These are phyloP conservation scores for Priocnemis perturbator DNA, from an alignment of 2,888 invertebrate species.

Conservation along the genomic window DNA sequence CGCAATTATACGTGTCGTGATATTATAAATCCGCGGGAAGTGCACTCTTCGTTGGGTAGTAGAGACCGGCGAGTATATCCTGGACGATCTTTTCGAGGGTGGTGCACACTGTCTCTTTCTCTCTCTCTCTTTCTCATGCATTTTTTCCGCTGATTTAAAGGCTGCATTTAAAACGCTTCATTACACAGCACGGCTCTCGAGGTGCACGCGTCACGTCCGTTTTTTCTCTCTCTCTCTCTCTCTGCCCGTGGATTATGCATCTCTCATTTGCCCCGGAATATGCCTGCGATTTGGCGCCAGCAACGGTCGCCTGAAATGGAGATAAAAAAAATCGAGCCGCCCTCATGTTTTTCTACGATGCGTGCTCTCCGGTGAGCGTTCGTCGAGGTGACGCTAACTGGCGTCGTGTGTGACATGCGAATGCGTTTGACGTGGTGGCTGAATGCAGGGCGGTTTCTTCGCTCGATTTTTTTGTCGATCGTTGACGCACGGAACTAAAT, in stretches of 20 bases:
- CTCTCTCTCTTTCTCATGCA: slow-evolving; percentile 12
- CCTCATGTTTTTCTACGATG: slow-evolving; percentile 10
- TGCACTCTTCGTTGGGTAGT: too few species aligned
- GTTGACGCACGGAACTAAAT: too few species aligned
- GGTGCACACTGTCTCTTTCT: background rate
- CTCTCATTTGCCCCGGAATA: slow-evolving; percentile 46
- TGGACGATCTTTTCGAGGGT: background rate
- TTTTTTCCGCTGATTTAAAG: slow-evolving; percentile 51
- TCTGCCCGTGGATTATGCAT: slow-evolving; percentile 48
- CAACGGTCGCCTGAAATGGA: slow-evolving; percentile 12
- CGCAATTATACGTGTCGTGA: too few species aligned
- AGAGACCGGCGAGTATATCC: too few species aligned
- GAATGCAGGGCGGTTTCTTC: too few species aligned
- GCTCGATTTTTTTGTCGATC: too few species aligned
- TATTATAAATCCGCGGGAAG: background rate
- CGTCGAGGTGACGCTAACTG: too few species aligned
- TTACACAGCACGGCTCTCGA: slow-evolving; percentile 34
- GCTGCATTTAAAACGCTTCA: slow-evolving; percentile 56
- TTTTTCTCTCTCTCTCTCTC: too few species aligned
- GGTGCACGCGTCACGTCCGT: slow-evolving; percentile 8
- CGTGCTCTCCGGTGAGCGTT: background rate
- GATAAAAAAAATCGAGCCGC: background rate
- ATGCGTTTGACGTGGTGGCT: too few species aligned
- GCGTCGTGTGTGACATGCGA: too few species aligned
- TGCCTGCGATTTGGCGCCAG: slow-evolving; percentile 35